Percentiles rank a stretch among this genome's conserved stretches.
phyloP scores from a whole-genome alignment of 2,888 invertebrate species.

The Lagria hirta region DNA sequence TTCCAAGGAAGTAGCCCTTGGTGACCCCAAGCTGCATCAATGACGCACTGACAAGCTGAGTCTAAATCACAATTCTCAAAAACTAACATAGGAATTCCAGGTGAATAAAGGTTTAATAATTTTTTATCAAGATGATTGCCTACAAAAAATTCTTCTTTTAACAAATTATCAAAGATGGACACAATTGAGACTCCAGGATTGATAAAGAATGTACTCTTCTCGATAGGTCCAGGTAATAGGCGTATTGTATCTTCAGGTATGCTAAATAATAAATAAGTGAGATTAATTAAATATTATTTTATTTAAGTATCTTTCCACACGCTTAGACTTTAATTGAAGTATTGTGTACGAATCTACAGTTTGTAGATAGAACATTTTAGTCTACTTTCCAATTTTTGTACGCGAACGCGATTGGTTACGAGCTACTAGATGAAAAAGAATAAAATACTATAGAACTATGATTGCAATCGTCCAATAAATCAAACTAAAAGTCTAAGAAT shows the following conservation, averaged over 20 bases:
- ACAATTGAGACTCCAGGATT: slow-evolving; percentile 31
- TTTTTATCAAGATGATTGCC: slow-evolving; percentile 33
- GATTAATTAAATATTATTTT: slow-evolving; percentile 8
- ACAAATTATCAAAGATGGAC: slow-evolving; percentile 35
- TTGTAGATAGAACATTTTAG: no score
- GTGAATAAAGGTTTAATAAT: slow-evolving; percentile 28
- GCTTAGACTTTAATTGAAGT: not conserved
- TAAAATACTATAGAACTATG: no score
- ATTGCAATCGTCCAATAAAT: no score
- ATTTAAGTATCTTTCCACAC: not conserved
- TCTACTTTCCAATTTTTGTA: no score
- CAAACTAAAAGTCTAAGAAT: no score
- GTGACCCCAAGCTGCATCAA: slow-evolving; percentile 58
- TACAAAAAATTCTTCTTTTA: slow-evolving; percentile 30
- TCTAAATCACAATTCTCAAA: slow-evolving; percentile 61
- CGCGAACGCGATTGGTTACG: no score
- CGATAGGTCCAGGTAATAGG: slow-evolving; percentile 35
- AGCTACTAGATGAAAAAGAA: no score
- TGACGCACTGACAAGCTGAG: slow-evolving; percentile 57
- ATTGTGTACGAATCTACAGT: no score
- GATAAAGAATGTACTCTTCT: slow-evolving; percentile 29
- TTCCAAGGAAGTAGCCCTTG: slow-evolving; percentile 59
- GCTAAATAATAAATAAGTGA: slow-evolving; percentile 26
- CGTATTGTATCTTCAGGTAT: slow-evolving; percentile 40
- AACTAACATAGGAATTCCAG: slow-evolving; percentile 54